These are phyloP conservation scores for Caenorhabditis drosophilae DNA, from an alignment of 2,888 invertebrate genomes.

Conservation along the genomic window DNA sequence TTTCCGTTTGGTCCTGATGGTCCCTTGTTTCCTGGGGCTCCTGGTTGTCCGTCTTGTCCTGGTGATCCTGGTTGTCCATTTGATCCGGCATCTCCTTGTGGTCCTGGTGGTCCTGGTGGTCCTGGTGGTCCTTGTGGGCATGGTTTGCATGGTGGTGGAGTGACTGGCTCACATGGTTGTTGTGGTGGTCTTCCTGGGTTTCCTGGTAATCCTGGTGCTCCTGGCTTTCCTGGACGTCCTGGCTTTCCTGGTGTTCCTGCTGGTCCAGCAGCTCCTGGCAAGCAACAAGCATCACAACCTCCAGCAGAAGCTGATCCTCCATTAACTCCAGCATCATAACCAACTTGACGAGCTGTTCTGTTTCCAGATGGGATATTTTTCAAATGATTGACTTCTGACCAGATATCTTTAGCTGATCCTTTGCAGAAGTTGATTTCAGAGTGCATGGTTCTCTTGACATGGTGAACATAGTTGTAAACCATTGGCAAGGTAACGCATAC, in stretches of 20 bases:
- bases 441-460: slow-evolving; percentile 43
- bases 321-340: slow-evolving; percentile 41
- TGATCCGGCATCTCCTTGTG: slow-evolving; percentile 44
- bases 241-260: slow-evolving; percentile 51
- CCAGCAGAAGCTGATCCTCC: slow-evolving; percentile 38
- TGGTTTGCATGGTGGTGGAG: slow-evolving; percentile 59
- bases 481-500: slow-evolving; percentile 47
- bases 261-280: slow-evolving; percentile 53
- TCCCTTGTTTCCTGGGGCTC: slow-evolving; percentile 45
- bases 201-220: slow-evolving; percentile 55
- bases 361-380: slow-evolving; percentile 49
- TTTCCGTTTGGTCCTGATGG: slow-evolving; percentile 41
- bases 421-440: slow-evolving; percentile 48
- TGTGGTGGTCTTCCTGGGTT: slow-evolving; percentile 50
- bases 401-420: slow-evolving; percentile 53
- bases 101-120: slow-evolving; percentile 53
- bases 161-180: slow-evolving; percentile 60
- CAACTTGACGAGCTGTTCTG: slow-evolving; percentile 57
- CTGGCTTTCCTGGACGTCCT: slow-evolving; percentile 50
- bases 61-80: slow-evolving; percentile 42
- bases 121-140: slow-evolving; percentile 56
- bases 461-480: slow-evolving; percentile 51
- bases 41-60: slow-evolving; percentile 42
- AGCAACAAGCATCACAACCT: slow-evolving; percentile 61
- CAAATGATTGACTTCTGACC: slow-evolving; percentile 51